Evolutionary conservation across 2,888 invertebrate species (phyloP).

Genomic region (Rutpela maculata): DNA sequence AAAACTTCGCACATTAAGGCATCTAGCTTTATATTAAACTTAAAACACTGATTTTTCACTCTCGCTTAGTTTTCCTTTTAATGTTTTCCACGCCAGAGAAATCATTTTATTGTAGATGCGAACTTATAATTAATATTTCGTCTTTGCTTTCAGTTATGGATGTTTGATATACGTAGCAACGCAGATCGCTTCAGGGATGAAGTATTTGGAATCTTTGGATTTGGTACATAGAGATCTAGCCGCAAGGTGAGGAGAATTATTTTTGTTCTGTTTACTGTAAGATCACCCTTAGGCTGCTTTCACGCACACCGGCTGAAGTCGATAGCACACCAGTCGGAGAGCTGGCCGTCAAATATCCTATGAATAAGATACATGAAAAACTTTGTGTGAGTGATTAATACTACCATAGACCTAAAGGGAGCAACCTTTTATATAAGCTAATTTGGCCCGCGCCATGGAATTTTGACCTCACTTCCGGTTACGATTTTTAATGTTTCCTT

Average conservation of each 20-base stretch:
- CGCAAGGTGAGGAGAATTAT: constrained; percentile 79
- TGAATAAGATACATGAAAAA: too few species aligned
- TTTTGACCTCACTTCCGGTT: too few species aligned
- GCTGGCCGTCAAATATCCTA: too few species aligned
- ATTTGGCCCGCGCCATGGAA: too few species aligned
- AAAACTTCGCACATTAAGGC: constrained; percentile 61
- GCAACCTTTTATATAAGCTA: too few species aligned
- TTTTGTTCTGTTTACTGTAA: too few species aligned
- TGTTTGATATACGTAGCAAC: constrained; percentile 90
- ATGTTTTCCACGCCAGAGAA: constrained; percentile 9
- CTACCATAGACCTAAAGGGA: too few species aligned
- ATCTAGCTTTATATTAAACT: constrained; percentile 36
- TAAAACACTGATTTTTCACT: constrained; percentile 45
- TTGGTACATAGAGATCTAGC: constrained; percentile 93
- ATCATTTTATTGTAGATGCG: background rate
- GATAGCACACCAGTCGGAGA: too few species aligned
- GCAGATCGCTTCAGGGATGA: constrained; percentile 95
- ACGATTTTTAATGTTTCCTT: too few species aligned
- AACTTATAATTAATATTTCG: constrained; percentile 30
- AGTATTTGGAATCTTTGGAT: constrained; percentile 92
- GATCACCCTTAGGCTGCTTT: background rate
- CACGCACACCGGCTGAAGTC: too few species aligned
- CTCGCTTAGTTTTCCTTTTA: constrained; percentile 46
- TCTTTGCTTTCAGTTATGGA: constrained; percentile 81
- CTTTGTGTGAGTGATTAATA: too few species aligned